Conservation (phyloP, 1,140 invertebrate genomes). For the Drosophila pachea region DNA sequence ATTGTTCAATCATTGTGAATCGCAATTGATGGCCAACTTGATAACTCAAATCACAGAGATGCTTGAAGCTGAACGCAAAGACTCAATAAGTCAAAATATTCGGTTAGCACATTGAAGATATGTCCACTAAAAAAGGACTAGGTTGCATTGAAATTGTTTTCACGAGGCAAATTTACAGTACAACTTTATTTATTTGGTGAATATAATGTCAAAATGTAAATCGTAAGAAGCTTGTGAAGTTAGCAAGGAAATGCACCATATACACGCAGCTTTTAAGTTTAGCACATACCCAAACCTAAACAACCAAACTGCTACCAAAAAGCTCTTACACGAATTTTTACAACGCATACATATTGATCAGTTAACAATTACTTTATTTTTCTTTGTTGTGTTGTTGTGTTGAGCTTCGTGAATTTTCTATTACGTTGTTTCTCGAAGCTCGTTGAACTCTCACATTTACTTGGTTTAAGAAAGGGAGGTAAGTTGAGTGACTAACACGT, state of each 20-base stretch:
- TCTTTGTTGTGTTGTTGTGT: conserved; percentile 1
- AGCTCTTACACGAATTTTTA: background rate
- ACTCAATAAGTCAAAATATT: background rate
- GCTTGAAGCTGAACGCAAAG: conserved; percentile 81
- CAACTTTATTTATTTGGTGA: too few species aligned
- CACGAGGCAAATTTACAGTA: too few species aligned
- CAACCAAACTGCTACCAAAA: too few species aligned
- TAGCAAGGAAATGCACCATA: background rate
- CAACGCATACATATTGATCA: background rate
- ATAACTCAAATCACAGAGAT: conserved; percentile 83
- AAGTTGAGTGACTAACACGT: conserved; percentile 22
- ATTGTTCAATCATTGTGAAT: conserved; percentile 81
- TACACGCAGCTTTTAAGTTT: background rate
- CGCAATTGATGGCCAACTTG: conserved; percentile 82
- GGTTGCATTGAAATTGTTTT: too few species aligned
- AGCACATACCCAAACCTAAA: conserved; percentile 14
- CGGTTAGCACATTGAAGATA: background rate
- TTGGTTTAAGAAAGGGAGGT: conserved; percentile 12
- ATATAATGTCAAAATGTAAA: background rate
- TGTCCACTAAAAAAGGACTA: background rate
- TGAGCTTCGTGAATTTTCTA: conserved; percentile 30
- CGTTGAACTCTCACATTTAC: conserved; percentile 9
- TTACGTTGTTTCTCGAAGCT: conserved; percentile 15
- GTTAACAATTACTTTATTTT: background rate
- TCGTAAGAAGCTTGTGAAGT: background rate